Percentiles rank a stretch among this genome's conserved stretches.
phyloP scores from a whole-genome alignment of 2,888 invertebrate species.

The Polyommatus iphigenia region DNA sequence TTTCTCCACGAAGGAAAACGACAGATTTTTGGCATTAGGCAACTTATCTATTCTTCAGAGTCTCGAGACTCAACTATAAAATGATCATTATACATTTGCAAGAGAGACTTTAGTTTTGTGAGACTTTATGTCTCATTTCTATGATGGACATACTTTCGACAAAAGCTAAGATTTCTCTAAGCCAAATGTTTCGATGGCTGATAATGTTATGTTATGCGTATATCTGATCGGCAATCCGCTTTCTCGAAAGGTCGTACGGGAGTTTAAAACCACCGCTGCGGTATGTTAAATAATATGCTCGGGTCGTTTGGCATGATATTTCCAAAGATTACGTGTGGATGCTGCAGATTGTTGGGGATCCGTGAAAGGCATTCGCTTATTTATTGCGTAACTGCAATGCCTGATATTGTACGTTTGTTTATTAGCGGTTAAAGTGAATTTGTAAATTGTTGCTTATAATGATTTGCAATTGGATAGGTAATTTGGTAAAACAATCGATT shows the following conservation, averaged over 20 bases:
- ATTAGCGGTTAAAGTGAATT: background rate
- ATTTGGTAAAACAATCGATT: background rate
- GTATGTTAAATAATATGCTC: conserved; percentile 28
- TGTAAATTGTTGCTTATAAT: background rate
- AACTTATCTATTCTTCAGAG: background rate
- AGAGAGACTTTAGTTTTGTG: too few species aligned
- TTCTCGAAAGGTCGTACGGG: conserved; percentile 7
- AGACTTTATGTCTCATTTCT: background rate
- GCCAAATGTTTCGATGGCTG: background rate
- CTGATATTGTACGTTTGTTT: conserved; percentile 16
- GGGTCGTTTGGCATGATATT: conserved; percentile 7
- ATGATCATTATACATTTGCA: too few species aligned
- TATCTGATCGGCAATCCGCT: background rate
- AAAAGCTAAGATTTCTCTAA: background rate
- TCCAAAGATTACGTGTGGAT: conserved; percentile 24
- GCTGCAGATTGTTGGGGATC: conserved; percentile 12
- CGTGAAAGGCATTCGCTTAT: conserved; percentile 21
- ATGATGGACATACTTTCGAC: background rate
- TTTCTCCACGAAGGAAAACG: background rate
- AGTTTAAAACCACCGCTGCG: conserved; percentile 27
- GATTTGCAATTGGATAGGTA: background rate
- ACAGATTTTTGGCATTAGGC: background rate
- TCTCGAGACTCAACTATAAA: background rate
- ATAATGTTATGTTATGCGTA: background rate
- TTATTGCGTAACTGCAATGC: conserved; percentile 14